Evolutionary conservation across 1,140 invertebrate genomes (phyloP), one percentile per base, ranked within the genome.

Genomic region (Lepeophtheirus salmonis): DNA sequence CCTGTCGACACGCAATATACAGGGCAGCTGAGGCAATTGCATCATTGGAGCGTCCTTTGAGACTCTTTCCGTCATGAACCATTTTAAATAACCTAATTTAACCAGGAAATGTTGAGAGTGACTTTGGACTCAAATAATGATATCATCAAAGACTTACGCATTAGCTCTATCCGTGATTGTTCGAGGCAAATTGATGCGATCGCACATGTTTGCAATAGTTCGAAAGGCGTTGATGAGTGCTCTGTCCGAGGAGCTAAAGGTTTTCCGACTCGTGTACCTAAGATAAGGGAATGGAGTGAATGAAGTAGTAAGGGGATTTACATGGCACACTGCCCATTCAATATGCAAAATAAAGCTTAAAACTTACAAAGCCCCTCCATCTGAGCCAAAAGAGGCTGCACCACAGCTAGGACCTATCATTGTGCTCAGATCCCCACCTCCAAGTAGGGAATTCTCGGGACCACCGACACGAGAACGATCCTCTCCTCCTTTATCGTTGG

Each of bases 391-490:
- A 48, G 80, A 77, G 1, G 86, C 86, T 64, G 83, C 81, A 17
- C 86, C 87, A 50, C 84, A 80, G 4, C 86, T 89, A 4, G 89
- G 86, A 0, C 89, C 89, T 69, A 99, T 98, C 70, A 95, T 89
- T 10, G 96, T 99, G 0, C 89, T 92, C 6, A 99, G 77, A 74
- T 99, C 95, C 57, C 87, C 86, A 3, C 94, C 92, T 70, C 88
- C 89, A 0, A 99, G 74, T 1, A 99, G 74, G 0, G 89, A 89
- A 77, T 99, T 98, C 77, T 95, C 85, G 3, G 86, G 84, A 0
- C 86, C 86, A 76, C 96, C 96, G 63, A 99, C 96, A 86, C 95
- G 89, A 75, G 89, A 96, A 20, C 94, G 94, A 77, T 99, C 96
- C 1, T 87, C 86, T 4, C 87, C 86, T 62, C 83, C 82, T 70